Evolutionary conservation across 2,113 vertebrate genomes (phyloP), one percentile per base, ranked within the genome.

Genomic region (Struthio camelus): DNA sequence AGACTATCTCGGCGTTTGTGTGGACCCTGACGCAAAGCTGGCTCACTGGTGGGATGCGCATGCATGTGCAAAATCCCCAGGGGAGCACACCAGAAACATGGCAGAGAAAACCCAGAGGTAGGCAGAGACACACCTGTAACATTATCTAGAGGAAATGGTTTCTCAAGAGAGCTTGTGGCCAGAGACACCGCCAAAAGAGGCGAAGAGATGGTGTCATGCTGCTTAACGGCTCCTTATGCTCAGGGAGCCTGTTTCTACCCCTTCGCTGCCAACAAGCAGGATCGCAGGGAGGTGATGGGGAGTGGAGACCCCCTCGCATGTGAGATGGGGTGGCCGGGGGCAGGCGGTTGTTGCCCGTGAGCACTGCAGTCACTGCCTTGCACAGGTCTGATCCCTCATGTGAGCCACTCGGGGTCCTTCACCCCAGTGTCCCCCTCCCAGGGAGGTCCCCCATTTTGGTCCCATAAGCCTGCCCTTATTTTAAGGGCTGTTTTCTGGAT

Each of bases 21-120:
- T 48, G 46, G 46, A 19, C 46, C 9, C 7, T 7, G 46, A 19
- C 9, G 46, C 46, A 48, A 19, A 48, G 46, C 46, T 9, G 46
- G 46, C 46, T 48, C 46, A 19, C 46, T 19, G 18, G 46, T 3
- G 18, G 59, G 18, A 10, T 40, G 25, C 18, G 10, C 0, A 0
- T 2, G 5, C 62, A 7, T 28, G 50, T 70, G 46, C 70, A n/a
- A 64, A 77, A 36, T 16, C 58, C 42, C 18, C 2, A 3, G 13
- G 38, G 17, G 65, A 80, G 12, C 25, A 53, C 3, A 16, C 19
- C 23, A 28, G 16, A 44, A 32, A 10, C 0, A 0, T 0, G 1
- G 7, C 32, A 71, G 14, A 70, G 75, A 36, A 46, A 71, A 38
- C 0, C 0, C 11, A 7, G 75, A 42, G 34, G n/a, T 20, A 36